A percentile compares a stretch with the other conserved stretches of the same genome.
phyloP scores from a whole-genome alignment of 2,113 vertebrate genomes.

The Phylloscopus whistleri region DNA sequence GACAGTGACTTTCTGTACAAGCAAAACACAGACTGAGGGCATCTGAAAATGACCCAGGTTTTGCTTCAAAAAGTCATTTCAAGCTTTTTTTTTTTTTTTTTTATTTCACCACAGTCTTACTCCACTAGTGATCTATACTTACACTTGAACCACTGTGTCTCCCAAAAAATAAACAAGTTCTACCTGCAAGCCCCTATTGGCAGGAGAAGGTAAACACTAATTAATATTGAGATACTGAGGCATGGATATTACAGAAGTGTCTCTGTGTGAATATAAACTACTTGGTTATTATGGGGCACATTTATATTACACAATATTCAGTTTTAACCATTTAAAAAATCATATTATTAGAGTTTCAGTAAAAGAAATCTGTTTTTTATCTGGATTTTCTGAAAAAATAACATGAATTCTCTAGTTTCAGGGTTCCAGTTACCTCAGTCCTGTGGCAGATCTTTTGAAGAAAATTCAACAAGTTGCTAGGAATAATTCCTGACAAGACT shows the following conservation, averaged over 20 bases:
- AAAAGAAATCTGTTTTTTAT: rapidly evolving
- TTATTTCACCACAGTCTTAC: background rate
- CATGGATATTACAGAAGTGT: background rate
- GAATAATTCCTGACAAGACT: background rate
- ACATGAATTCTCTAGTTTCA: background rate
- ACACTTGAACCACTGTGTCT: background rate
- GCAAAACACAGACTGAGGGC: background rate
- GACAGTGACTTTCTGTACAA: background rate
- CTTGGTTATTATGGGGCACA: background rate
- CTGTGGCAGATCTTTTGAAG: background rate
- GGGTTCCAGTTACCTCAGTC: background rate
- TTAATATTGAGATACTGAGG: background rate
- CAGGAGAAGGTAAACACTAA: background rate
- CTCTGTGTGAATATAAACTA: rapidly evolving
- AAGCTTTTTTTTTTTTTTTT: no score
- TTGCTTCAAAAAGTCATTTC: background rate
- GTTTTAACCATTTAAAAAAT: background rate
- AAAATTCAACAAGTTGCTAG: rapidly evolving
- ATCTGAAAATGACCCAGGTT: background rate
- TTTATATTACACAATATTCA: background rate
- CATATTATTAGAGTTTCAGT: background rate
- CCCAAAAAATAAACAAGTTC: background rate
- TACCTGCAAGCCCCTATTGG: background rate
- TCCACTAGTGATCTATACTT: background rate
- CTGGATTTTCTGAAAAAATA: background rate